Conservation (phyloP, 2,113 vertebrate genomes). For the Myotis davidii region DNA sequence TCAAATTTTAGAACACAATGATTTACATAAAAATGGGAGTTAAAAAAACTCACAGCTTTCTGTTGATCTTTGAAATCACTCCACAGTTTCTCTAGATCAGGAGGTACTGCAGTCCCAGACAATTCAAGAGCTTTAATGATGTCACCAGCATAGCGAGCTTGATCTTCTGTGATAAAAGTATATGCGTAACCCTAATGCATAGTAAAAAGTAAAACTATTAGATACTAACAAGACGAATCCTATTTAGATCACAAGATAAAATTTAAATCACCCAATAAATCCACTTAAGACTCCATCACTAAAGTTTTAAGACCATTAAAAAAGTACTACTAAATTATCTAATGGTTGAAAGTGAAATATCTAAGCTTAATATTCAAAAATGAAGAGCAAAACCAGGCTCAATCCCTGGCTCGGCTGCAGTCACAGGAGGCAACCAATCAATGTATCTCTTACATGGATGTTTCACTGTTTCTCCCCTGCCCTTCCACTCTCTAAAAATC, state of each 20-base stretch:
- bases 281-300: background rate
- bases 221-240: constrained; percentile 13
- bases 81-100: constrained; percentile 97
- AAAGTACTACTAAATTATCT: background rate
- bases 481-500: too few species aligned
- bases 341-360: constrained; percentile 36
- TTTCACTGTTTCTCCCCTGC: too few species aligned
- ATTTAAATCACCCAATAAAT: background rate
- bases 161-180: constrained; percentile 98
- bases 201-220: background rate
- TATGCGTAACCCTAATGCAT: constrained; percentile 93
- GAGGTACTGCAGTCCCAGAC: constrained; percentile 91
- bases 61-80: constrained; percentile 97
- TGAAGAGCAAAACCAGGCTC: background rate
- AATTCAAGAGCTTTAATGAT: constrained; percentile 98
- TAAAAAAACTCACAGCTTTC: constrained; percentile 91
- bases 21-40: background rate
- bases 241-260: constrained; percentile 19
- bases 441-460: too few species aligned
- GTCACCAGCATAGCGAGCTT: constrained; percentile 96
- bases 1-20: background rate
- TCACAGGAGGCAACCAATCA: too few species aligned
- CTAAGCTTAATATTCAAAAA: constrained; percentile 24
- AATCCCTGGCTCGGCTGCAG: too few species aligned
- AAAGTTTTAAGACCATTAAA: background rate